Conservation (phyloP, 2,113 vertebrate species). For the Trochalopteron elliotii region DNA sequence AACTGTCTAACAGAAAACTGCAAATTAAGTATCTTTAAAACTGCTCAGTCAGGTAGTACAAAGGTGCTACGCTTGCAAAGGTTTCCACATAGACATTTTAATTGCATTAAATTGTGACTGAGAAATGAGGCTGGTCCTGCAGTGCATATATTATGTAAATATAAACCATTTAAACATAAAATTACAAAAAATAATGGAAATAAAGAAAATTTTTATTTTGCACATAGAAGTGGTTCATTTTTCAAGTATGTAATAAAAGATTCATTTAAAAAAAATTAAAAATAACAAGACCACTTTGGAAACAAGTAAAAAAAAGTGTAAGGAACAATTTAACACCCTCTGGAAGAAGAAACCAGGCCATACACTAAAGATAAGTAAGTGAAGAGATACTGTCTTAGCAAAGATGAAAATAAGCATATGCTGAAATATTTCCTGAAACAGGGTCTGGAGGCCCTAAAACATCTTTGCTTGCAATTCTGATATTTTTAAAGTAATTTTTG, state of each 20-base stretch:
- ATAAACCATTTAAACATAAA: conserved; percentile 69
- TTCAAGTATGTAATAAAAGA: background rate
- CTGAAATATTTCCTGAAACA: conserved; percentile 29
- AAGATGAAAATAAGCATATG: conserved; percentile 41
- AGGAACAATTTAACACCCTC: conserved; percentile 36
- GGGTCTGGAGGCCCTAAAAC: background rate
- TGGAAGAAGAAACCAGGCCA: conserved; percentile 28
- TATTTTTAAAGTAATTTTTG: background rate
- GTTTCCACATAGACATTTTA: conserved; percentile 74
- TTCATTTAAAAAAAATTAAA: background rate
- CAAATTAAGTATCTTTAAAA: conserved; percentile 75
- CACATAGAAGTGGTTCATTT: background rate
- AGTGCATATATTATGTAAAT: conserved; percentile 83
- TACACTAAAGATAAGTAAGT: conserved; percentile 43
- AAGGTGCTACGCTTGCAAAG: conserved; percentile 79
- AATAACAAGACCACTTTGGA: conserved; percentile 13
- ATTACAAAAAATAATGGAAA: conserved; percentile 64
- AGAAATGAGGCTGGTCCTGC: conserved; percentile 74
- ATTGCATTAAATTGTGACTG: conserved; percentile 81
- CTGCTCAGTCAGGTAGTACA: conserved; percentile 74
- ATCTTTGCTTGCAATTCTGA: background rate
- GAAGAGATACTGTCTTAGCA: conserved; percentile 25
- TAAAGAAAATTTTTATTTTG: conserved; percentile 54
- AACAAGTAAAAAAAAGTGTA: conserved; percentile 25
- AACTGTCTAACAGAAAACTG: conserved; percentile 67